Evolutionary conservation across 2,888 invertebrate species (phyloP).

Genomic region (Pherbina coryleti): DNA sequence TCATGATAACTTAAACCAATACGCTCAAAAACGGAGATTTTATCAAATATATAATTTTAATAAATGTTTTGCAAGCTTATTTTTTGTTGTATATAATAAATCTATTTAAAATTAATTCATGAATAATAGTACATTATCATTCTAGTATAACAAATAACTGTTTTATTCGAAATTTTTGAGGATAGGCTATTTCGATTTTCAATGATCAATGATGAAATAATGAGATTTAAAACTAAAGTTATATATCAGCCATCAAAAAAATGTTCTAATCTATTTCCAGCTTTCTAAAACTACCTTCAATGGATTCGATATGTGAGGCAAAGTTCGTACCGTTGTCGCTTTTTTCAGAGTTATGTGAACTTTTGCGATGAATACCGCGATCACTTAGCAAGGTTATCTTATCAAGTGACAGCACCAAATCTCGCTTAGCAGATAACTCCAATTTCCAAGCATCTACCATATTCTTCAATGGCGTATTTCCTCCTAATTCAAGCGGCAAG

Average conservation of each 20-base stretch:
- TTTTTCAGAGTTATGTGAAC: slow-evolving; percentile 60
- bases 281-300: slow-evolving; percentile 78
- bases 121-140: background rate
- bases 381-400: slow-evolving; percentile 77
- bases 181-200: too few species aligned
- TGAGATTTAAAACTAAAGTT: background rate
- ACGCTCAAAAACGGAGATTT: too few species aligned
- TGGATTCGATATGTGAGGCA: slow-evolving; percentile 65
- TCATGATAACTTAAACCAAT: too few species aligned
- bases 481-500: slow-evolving; percentile 81
- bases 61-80: too few species aligned
- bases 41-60: too few species aligned
- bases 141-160: background rate
- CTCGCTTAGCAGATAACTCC: slow-evolving; percentile 74
- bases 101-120: background rate
- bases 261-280: slow-evolving; percentile 74
- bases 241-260: background rate
- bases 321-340: slow-evolving; percentile 62
- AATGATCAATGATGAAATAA: too few species aligned
- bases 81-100: too few species aligned
- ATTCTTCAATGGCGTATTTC: slow-evolving; percentile 76
- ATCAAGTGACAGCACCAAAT: slow-evolving; percentile 74
- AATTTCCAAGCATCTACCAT: slow-evolving; percentile 80
- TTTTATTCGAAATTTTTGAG: background rate
- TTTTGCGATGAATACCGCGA: slow-evolving; percentile 72